A percentile compares a stretch with the other conserved stretches of the same genome.
Evolutionary conservation across 2,888 invertebrate genomes (phyloP).

Genomic region (Hemistola chrysoprasaria): DNA sequence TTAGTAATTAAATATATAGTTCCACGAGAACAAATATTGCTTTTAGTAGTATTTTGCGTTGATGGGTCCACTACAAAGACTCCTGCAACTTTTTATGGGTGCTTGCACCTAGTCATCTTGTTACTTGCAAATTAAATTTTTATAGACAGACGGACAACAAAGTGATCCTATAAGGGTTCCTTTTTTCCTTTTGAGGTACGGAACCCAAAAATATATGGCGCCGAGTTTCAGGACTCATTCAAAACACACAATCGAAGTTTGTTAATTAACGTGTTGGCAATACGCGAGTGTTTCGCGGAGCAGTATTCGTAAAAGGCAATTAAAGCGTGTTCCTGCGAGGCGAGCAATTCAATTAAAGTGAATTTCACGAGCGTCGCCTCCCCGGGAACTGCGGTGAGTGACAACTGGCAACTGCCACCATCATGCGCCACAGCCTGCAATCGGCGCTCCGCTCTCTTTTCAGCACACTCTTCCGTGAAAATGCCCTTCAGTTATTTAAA

Average conservation of each 20-base stretch:
- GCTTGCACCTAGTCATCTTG: conserved; percentile 41
- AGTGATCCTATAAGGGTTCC: no score
- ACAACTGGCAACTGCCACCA: neutral
- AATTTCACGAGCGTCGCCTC: conserved; percentile 34
- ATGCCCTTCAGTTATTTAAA: neutral
- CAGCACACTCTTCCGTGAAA: conserved; percentile 8
- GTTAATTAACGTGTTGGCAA: conserved; percentile 36
- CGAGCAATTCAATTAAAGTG: conserved; percentile 41
- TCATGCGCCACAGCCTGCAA: conserved; percentile 1
- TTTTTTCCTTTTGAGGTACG: no score
- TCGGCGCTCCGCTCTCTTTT: neutral
- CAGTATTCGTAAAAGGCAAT: conserved; percentile 40
- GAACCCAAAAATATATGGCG: neutral
- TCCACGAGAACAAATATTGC: no score
- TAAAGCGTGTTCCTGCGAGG: conserved; percentile 36
- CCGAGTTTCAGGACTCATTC: neutral
- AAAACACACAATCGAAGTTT: conserved; percentile 21
- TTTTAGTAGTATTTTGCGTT: no score
- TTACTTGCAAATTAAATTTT: no score
- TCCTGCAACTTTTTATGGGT: conserved; percentile 34
- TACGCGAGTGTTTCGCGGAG: conserved; percentile 32
- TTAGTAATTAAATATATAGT: no score
- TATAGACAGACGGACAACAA: no score
- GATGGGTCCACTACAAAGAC: conserved; percentile 19
- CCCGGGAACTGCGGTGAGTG: conserved; percentile 1